Percentiles rank a stretch among this genome's conserved stretches.
Conservation (phyloP, 2,113 vertebrate species). For the Dipodomys merriami region DNA sequence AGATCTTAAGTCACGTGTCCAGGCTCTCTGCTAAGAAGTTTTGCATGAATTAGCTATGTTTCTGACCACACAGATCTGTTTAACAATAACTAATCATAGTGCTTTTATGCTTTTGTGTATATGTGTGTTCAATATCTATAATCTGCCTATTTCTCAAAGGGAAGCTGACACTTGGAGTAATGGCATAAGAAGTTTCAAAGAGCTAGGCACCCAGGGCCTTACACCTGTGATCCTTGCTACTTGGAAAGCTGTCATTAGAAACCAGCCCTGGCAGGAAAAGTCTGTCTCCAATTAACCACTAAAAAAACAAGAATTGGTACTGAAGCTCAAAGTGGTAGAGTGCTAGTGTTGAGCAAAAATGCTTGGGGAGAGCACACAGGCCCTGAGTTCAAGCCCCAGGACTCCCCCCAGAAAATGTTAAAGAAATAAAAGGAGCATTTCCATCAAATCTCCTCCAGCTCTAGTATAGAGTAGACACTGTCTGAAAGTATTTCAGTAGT, state of each 20-base stretch:
- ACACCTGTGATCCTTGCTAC: no score
- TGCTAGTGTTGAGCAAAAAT: no score
- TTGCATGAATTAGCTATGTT: not conserved
- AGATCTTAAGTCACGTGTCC: not conserved
- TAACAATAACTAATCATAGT: not conserved
- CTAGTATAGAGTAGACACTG: not conserved
- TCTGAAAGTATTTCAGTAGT: not conserved
- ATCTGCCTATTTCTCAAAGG: not conserved
- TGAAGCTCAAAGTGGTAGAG: no score
- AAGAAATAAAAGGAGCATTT: conserved; percentile 8
- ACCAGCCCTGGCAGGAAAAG: no score
- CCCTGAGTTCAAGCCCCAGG: no score
- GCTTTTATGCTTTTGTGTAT: not conserved
- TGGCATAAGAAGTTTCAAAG: not conserved
- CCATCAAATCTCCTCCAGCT: not conserved
- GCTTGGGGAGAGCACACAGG: no score
- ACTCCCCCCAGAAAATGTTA: not conserved
- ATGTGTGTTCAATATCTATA: not conserved
- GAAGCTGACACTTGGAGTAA: not conserved
- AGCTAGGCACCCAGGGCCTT: no score
- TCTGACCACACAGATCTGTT: not conserved
- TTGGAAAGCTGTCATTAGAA: no score
- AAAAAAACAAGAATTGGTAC: no score
- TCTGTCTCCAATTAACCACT: no score
- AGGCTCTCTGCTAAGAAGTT: not conserved